A percentile compares a stretch with the other conserved stretches of the same genome.
Evolutionary conservation across 2,888 invertebrate species (phyloP).

Genomic region (Hyposoter dolosus): DNA sequence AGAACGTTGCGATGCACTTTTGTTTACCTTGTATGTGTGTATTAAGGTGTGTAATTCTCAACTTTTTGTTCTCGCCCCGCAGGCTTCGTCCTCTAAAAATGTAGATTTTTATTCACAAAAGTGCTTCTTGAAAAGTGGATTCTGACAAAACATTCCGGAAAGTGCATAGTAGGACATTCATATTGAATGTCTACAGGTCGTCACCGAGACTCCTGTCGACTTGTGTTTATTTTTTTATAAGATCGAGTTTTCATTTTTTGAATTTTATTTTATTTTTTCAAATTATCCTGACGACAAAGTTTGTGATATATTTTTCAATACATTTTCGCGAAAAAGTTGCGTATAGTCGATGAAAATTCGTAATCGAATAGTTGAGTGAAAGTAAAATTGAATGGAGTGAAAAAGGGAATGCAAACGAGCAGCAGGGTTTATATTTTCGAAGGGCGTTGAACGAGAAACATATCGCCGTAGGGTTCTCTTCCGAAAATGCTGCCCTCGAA

Average conservation of each 20-base stretch:
- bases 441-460: conserved; percentile 40
- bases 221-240: not conserved
- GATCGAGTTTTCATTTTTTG: not conserved
- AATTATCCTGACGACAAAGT: not conserved
- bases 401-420: conserved; percentile 23
- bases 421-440: not conserved
- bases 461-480: conserved; percentile 24
- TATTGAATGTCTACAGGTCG: not conserved
- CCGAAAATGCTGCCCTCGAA: conserved; percentile 27
- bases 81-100: not conserved
- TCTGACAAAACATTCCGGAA: not conserved
- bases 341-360: conserved; percentile 5
- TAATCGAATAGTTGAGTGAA: conserved; percentile 27
- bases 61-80: not conserved
- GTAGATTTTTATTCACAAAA: conserved; percentile 3
- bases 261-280: not conserved
- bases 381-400: conserved; percentile 23
- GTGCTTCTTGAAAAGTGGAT: conserved; percentile 1
- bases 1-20: conserved; percentile 15
- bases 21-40: conserved; percentile 20
- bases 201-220: not conserved
- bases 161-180: not conserved
- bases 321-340: not conserved
- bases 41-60: conserved; percentile 9
- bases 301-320: not conserved